These are phyloP conservation scores for Lethocerus indicus DNA, from an alignment of 1,140 invertebrate species.

Conservation along the genomic window DNA sequence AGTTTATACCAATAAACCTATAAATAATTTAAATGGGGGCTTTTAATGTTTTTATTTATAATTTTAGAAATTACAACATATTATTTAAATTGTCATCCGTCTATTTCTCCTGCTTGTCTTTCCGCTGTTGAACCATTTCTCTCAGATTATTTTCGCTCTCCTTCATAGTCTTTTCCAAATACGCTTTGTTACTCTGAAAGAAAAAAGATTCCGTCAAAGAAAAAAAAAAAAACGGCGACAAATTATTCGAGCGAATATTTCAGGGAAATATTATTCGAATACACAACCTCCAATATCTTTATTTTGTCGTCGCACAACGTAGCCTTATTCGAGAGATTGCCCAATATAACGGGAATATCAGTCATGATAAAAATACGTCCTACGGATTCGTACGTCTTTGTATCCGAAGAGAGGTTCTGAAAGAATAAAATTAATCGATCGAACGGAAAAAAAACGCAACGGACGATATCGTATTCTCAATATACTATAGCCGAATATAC, in stretches of 20 bases:
- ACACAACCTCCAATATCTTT: constrained; percentile 49
- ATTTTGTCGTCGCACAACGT: constrained; percentile 48
- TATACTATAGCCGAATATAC: neutral
- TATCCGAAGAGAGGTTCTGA: constrained; percentile 35
- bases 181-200: constrained; percentile 47
- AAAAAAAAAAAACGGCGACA: neutral
- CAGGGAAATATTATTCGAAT: neutral
- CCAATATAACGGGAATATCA: constrained; percentile 41
- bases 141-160: constrained; percentile 70
- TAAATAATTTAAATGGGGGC: constrained; percentile 15
- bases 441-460: neutral
- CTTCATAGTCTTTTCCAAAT: constrained; percentile 59
- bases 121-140: constrained; percentile 61
- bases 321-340: constrained; percentile 41
- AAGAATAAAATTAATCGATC: constrained; percentile 13
- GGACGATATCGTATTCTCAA: neutral
- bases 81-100: too few species aligned
- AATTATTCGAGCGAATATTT: neutral
- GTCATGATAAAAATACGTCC: constrained; percentile 72
- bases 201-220: constrained; percentile 17
- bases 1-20: neutral
- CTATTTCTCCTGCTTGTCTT: constrained; percentile 24
- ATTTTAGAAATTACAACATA: too few species aligned
- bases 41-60: constrained; percentile 5
- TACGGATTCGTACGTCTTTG: constrained; percentile 58